Evolutionary conservation across 2,113 vertebrate genomes (phyloP), one percentile per base, ranked within the genome.

Genomic region (Ahaetulla prasina): DNA sequence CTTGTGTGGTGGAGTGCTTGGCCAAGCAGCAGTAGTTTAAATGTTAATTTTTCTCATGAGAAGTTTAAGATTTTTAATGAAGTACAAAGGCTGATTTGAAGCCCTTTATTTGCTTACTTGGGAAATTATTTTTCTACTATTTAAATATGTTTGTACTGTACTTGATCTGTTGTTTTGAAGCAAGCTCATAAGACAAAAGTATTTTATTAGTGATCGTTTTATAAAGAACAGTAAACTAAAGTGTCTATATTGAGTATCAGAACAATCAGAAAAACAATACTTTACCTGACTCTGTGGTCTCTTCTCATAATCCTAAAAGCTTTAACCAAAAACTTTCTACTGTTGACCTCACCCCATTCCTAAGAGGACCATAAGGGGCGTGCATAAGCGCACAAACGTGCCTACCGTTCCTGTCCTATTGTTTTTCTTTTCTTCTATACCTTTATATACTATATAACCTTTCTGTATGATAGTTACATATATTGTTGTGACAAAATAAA

Each of bases 81-180:
- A 98, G 97, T 80, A 80, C 97, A 97, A 97, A 96, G 97, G 96
- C 97, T 97, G 98, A 98, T 98, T 98, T 98, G 97, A 98, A 98
- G 98, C 98, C 97, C 98, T 98, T 98, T 98, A 98, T 98, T 98
- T 98, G 97, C 98, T 98, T 98, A 98, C 98, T 98, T 97, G 96
- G 97, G 95, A 97, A 98, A 98, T 98, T 98, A 97, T 98, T 98
- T 98, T 98, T 97, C 95, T 96, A 96, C 97, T 97, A 95, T 97
- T 97, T 97, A 96, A 97, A 97, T 97, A 97, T 96, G 97, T 96
- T 95, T 97, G 94, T 96, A 96, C 95, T 97, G 95, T 97, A 96
- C 96, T 97, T 96, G 96, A 97, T 97, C 95, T 96, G 96, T 97
- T 97, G 96, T 97, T 97, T 97, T 97, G 95, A 96, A 97, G 96